Evolutionary conservation across 2,888 invertebrate genomes (phyloP), one percentile per base, ranked within the genome.

Genomic region (Callimorpha dominula): DNA sequence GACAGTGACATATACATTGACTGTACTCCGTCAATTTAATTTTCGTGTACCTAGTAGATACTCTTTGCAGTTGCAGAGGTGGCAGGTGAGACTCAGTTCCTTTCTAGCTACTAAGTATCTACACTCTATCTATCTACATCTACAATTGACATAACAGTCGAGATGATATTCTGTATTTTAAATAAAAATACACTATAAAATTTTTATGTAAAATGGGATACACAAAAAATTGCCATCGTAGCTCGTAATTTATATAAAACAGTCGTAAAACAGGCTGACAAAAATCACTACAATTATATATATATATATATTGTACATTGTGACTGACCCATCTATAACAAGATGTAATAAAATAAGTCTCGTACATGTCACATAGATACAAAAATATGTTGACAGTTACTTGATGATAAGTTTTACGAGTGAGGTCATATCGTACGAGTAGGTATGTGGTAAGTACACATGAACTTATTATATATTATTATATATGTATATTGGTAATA

Each of bases 341-440:
- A 60, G 14, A 31, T 12, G 12, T 60, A 60, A 60, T 60, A 31
- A 60, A 60, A 60, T 60, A 31, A 60, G 6, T 31, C 60, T 60
- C 14, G 14, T 60, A 31, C 60, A 60, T 60, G 12, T 60, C 31
- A 60, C 14, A 60, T 31, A 31, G 60, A 60, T 60, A 60, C 60
- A 60, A 60, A 31, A 31, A 31, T 60, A 60, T 60, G 14, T 60
- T 31, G 60, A 60, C 60, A 60, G 60, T 14, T 31, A 60, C 60
- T 60, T 60, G 60, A 60, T 60, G 31, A 60, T 20, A 60, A 60
- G 60, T 31, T 60, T 60, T 60, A 60, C 31, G 31, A 60, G 60
- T 31, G 60, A 60, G 20, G 5, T 60, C 60, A 60, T 31, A 31
- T 60, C 31, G 6, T 20, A 31, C 20, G 43, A 6, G 43, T 43